Evolutionary conservation across 2,113 vertebrate genomes (phyloP), one percentile per base, ranked within the genome.

Genomic region (Clarias magur): DNA sequence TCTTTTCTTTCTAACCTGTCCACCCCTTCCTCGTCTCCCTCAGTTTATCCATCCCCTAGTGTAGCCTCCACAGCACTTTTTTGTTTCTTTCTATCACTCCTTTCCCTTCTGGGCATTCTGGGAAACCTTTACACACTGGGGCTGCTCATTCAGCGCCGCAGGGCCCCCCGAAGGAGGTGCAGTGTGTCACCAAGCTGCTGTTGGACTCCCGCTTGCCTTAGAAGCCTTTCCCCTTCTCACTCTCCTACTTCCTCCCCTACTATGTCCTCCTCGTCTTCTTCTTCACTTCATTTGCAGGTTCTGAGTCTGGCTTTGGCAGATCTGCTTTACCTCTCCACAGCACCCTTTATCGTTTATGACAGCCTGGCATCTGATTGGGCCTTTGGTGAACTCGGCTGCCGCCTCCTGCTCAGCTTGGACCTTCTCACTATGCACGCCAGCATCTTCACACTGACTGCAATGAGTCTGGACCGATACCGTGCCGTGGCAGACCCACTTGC

Each of bases 361-460:
- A 96, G 95, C 89, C 89, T 97, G 90, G 95, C 93, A 0, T 94
- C 95, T 0, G 95, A 95, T 81, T 97, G 96, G 96, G 94, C 94
- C 11, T 97, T 96, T 17, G 96, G 96, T 0, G 95, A 96, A 89
- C 91, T 92, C 8, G 96, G 96, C 70, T 96, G 96, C 57, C 93
- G 95, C 42, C 93, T 96, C 48, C 94, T 97, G 34, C 92, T 96
- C 84, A 96, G 95, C 87, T 91, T 96, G 86, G 96, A 97, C 91
- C 95, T 97, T 73, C 94, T 96, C 89, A 96, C 96, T 67, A 96
- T 96, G 96, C 96, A 96, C 25, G 96, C 96, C 87, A 96, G 95
- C 93, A 96, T 96, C 91, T 97, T 96, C 90, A 95, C 96, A 15
- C 94, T 97, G 68, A 96, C 95, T 0, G 93, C 95, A 80, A 96